Base-by-base conservation (phyloP, 2,797 vertebrate genomes). In the Crenichthys baileyi region DNA sequence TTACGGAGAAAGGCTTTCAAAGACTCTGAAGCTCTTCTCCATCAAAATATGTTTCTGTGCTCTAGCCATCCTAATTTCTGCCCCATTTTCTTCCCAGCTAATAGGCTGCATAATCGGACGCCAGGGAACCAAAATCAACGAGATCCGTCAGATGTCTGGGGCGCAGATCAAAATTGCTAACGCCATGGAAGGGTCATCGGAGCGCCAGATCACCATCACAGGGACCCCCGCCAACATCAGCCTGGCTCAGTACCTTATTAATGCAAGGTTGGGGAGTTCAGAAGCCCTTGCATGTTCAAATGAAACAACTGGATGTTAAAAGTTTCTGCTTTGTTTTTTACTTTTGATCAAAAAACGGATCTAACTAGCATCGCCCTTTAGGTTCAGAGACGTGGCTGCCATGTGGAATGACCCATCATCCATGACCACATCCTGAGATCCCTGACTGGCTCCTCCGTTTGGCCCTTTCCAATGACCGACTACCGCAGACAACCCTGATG, bases 101-200 rank as follows among this genome's bases (percentile, higher is more conserved):
- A 99, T 99, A 97, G 98, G 98, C 95, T 99, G 97, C 93, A 98
- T 99, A 96, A 99, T 98, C 77, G 98, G 98, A 94, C 97, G 97
- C 92, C 98, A 99, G 94, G 98, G 97, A 92, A 98, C 97, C 96
- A 98, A 98, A 96, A 98, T 98, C 96, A 98, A 98, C 96, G 97
- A 98, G 96, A 99, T 99, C 92, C 97, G 98, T 93, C 98, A 99
- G 96, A 98, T 98, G 97, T 99, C 98, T 91, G 98, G 98, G 94
- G 98, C 98, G 36, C 98, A 99, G 95, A 99, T 99, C 95, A 99
- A 99, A 97, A 99, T 98, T 44, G 97, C 97, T 93, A 98, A 97
- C 0, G 97, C 97, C 94, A 98, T 97, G 22, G 98, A 99, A 95
- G 97, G 97, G 91, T 97, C 97, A 78, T 97, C 97, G 22, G 98